Base-by-base conservation (phyloP, 2,113 vertebrate genomes). In the Monarcha castaneiventris region DNA sequence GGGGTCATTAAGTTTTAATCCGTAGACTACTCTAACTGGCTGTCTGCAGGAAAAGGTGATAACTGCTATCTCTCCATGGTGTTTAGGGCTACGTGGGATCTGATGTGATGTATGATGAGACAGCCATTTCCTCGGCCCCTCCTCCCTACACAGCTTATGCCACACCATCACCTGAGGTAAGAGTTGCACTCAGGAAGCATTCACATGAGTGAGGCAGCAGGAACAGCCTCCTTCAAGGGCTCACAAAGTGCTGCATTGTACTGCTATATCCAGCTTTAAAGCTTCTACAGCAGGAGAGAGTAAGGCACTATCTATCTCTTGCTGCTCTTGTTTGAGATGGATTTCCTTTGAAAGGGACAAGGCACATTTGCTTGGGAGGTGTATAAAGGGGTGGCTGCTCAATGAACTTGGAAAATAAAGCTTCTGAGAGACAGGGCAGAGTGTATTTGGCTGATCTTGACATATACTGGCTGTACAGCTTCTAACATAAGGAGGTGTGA, bases 91-190 rank as follows among this genome's bases (percentile, higher is more conserved):
- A 97, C 1, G 9, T 98, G 87, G 98, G 97, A 86, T 97, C 98
- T 66, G 96, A 98, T 17, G 94, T 97, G 74, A 92, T 98, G 59
- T 97, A 97, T 15, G 98, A 98, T 75, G 98, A 98, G 74, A 97
- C 95, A 26, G 93, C 94, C 3, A 87, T 98, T 80, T 97, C 95
- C 74, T 97, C 98, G 5, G 97, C 97, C 1, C 98, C 98, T 25
- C 98, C 98, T 68, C 98, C 98, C 16, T 98, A 98, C 33, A 97
- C 97, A 68, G 96, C 97, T 21, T 98, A 97, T 51, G 98, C 97
- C 30, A 92, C 98, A n/a, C 97, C 98, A 4, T 94, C 98, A n/a
- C 93, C 97, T 37, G 98, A 98, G 97, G 98, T 98, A 97, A 90
- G 92, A 69, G 46, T 2, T 92, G 85, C 48, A 17, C 21, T 37